Evolutionary conservation across 2,113 vertebrate genomes (phyloP).

Genomic region (Pomatorhinus ruficollis): DNA sequence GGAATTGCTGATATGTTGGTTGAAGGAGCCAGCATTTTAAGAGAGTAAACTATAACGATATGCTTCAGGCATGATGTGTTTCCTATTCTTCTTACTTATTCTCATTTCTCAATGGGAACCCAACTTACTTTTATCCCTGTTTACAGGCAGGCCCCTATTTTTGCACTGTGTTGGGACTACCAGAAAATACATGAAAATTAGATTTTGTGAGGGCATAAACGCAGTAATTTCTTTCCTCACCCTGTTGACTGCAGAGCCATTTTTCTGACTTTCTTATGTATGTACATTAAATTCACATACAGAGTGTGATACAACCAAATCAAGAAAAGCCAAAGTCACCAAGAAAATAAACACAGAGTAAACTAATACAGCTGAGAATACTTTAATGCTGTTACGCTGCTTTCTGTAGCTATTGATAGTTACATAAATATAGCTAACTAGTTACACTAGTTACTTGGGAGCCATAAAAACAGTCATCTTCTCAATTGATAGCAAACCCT

Average conservation of each 20-base stretch:
- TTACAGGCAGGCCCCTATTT: neutral
- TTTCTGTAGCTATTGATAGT: neutral
- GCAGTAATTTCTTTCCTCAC: neutral
- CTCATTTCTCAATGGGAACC: neutral
- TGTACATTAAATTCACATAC: neutral
- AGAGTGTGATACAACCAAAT: neutral
- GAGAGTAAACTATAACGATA: neutral
- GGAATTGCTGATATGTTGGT: neutral
- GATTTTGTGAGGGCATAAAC: neutral
- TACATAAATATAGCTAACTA: neutral
- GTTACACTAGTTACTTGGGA: neutral
- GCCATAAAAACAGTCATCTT: neutral
- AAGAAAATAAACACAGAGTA: neutral
- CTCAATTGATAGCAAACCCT: neutral
- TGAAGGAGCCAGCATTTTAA: neutral
- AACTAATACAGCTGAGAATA: neutral
- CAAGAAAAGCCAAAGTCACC: neutral
- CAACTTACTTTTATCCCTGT: neutral
- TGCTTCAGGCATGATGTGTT: neutral
- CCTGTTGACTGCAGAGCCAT: neutral
- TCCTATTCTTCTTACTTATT: neutral
- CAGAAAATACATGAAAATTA: neutral
- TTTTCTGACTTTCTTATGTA: neutral
- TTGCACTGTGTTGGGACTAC: neutral
- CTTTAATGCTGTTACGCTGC: neutral